Evolutionary conservation across 2,888 invertebrate genomes (phyloP).

Genomic region (Phragmatobia fuliginosa): DNA sequence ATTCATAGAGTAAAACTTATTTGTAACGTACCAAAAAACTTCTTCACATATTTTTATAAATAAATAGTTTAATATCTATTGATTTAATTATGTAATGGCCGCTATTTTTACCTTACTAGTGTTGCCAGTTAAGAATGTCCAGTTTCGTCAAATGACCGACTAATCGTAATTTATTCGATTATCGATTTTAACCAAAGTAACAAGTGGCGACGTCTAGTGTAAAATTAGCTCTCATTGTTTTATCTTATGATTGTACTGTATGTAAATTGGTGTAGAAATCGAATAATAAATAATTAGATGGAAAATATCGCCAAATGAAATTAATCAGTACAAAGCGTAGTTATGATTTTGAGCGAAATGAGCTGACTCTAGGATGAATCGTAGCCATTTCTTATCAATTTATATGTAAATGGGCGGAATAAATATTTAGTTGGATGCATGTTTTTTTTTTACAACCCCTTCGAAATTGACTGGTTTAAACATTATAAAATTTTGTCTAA

Average conservation of each 20-base stretch:
- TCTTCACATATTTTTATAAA: constrained; percentile 75
- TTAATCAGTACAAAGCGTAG: constrained; percentile 82
- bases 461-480: too few species aligned
- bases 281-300: constrained; percentile 40
- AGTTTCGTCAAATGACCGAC: neutral
- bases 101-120: neutral
- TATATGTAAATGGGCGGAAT: constrained; percentile 75
- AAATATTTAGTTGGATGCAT: constrained; percentile 78
- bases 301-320: constrained; percentile 70
- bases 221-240: constrained; percentile 15
- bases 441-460: constrained; percentile 41
- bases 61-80: constrained; percentile 58
- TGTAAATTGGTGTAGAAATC: constrained; percentile 42
- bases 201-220: constrained; percentile 7
- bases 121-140: neutral
- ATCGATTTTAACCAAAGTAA: neutral
- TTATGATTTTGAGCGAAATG: constrained; percentile 54
- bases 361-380: constrained; percentile 58
- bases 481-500: too few species aligned
- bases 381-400: constrained; percentile 73
- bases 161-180: neutral
- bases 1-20: constrained; percentile 51
- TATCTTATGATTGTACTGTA: constrained; percentile 46
- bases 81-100: constrained; percentile 50
- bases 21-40: constrained; percentile 76